Conservation (phyloP, 37 sponge, comb jelly and placozoan genomes). For the Corticium candelabrum region DNA sequence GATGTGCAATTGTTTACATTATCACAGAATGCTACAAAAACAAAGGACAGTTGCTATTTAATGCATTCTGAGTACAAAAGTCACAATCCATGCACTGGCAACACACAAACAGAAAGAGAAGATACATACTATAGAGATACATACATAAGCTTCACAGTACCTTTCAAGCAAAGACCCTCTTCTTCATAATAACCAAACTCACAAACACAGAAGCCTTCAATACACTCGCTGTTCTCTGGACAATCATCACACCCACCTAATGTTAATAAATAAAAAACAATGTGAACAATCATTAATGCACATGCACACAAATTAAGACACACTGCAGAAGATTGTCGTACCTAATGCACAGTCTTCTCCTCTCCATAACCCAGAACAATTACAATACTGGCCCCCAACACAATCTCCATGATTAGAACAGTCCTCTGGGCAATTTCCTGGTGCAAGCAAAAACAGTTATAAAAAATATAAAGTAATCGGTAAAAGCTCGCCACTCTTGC, state of each 20-base stretch:
- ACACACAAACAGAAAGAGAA: too few species aligned
- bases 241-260: not conserved
- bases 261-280: not conserved
- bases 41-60: too few species aligned
- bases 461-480: too few species aligned
- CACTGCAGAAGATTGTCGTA: not conserved
- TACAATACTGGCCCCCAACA: constrained; percentile 3
- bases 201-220: not conserved
- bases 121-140: too few species aligned
- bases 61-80: not conserved
- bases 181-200: not conserved
- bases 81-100: not conserved
- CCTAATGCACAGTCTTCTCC: not conserved
- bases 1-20: not conserved
- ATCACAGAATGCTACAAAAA: not conserved
- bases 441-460: too few species aligned
- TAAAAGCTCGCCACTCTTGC: too few species aligned
- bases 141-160: too few species aligned
- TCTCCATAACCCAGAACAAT: not conserved
- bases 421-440: constrained; percentile 52
- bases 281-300: too few species aligned
- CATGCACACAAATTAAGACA: not conserved
- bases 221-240: not conserved
- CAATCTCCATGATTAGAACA: constrained; percentile 36
- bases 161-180: not conserved